Evolutionary conservation across 2,113 vertebrate genomes (phyloP).

Genomic region (Danio rerio): DNA sequence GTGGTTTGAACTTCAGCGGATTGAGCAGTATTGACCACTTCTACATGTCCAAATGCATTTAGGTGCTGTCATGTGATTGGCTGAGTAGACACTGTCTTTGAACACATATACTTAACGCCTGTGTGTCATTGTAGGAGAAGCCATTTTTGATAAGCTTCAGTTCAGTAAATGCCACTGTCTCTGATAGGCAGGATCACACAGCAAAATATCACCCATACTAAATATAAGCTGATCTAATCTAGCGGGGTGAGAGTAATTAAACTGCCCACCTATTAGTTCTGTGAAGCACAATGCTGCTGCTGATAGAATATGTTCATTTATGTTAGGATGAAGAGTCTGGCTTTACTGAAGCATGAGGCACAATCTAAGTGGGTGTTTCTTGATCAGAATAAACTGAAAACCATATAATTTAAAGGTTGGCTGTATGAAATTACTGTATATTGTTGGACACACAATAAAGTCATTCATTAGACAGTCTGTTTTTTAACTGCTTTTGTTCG

Average conservation of each 20-base stretch:
- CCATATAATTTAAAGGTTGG: not conserved
- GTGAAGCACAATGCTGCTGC: not conserved
- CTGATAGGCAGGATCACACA: conserved; percentile 24
- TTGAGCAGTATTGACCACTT: too few species aligned
- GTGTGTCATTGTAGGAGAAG: not conserved
- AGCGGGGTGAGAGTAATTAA: conserved; percentile 20
- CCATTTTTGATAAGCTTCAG: not conserved
- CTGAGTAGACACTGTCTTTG: too few species aligned
- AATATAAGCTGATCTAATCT: conserved; percentile 17
- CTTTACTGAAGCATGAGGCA: not conserved
- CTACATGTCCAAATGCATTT: too few species aligned
- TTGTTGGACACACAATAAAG: not conserved
- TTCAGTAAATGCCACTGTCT: conserved; percentile 8
- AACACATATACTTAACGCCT: too few species aligned
- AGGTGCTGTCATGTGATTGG: too few species aligned
- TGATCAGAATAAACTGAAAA: not conserved
- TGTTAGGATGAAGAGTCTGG: not conserved
- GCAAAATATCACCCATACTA: conserved; percentile 31
- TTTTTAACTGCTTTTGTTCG: conserved; percentile 8
- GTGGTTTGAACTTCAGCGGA: too few species aligned
- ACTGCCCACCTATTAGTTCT: conserved; percentile 19
- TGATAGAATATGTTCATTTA: not conserved
- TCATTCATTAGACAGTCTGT: not conserved
- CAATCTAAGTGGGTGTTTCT: not conserved
- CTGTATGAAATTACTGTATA: conserved; percentile 3